Conservation (phyloP, 2,113 vertebrate genomes). For the Glareola pratincola region DNA sequence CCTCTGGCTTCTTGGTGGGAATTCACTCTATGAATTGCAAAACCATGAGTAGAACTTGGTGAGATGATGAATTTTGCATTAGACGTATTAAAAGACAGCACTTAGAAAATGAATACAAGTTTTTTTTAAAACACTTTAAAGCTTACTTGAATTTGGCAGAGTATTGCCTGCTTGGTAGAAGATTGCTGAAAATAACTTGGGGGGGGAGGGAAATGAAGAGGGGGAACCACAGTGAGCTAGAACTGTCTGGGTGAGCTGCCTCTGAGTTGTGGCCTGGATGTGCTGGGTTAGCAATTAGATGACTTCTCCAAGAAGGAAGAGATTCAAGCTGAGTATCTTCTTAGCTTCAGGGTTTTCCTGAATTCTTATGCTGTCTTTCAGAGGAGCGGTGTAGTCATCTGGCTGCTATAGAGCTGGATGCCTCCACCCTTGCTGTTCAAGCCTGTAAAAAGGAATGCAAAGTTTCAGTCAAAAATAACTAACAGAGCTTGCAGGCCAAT, state of each 20-base stretch:
- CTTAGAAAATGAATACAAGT: neutral
- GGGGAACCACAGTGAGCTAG: neutral
- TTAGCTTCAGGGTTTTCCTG: neutral
- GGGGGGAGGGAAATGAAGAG: neutral
- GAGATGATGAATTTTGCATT: neutral
- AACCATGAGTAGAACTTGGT: neutral
- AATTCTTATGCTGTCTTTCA: neutral
- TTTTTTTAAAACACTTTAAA: neutral
- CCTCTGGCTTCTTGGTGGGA: neutral
- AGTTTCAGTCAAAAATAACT: neutral
- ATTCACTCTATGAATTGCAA: neutral
- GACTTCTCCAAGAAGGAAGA: neutral
- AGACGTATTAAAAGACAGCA: neutral
- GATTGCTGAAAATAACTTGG: neutral
- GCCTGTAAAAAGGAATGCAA: neutral
- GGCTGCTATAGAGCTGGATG: neutral
- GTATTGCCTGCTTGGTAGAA: neutral
- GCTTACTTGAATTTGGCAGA: neutral
- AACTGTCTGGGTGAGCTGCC: neutral
- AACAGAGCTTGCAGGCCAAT: neutral
- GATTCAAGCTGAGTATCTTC: neutral
- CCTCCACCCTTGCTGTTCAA: neutral
- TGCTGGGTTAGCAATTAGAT: neutral
- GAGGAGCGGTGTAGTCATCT: neutral
- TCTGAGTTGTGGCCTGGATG: neutral